Conservation (phyloP, 2,888 invertebrate genomes). For the Encarsia formosa region DNA sequence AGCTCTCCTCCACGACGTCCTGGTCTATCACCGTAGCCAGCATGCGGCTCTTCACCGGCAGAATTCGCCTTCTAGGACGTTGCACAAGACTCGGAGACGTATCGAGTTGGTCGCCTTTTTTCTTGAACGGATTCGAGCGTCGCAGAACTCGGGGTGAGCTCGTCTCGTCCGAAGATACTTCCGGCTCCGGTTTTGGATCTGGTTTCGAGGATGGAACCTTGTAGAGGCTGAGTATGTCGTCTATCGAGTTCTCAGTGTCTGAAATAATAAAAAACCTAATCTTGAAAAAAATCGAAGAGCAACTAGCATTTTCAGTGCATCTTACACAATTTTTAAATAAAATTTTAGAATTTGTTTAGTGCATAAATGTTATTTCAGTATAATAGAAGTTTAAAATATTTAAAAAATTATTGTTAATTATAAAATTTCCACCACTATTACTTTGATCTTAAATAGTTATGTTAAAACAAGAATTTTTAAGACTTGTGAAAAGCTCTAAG, state of each 20-base stretch:
- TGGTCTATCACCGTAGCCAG: conserved; percentile 43
- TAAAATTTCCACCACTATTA: not conserved
- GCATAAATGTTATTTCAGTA: not conserved
- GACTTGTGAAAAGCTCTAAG: no score
- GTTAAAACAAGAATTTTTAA: no score
- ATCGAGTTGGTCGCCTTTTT: conserved; percentile 24
- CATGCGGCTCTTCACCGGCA: conserved; percentile 33
- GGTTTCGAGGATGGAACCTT: conserved; percentile 6
- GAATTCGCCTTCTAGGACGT: conserved; percentile 33
- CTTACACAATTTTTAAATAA: not conserved
- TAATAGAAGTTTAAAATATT: not conserved
- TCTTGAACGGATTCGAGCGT: conserved; percentile 35
- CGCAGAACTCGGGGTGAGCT: conserved; percentile 32
- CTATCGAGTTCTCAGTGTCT: conserved; percentile 14
- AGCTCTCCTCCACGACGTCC: conserved; percentile 35
- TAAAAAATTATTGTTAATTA: not conserved
- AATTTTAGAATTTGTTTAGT: not conserved
- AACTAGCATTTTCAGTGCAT: no score
- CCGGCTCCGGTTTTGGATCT: conserved; percentile 1
- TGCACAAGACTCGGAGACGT: conserved; percentile 42
- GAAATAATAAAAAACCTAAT: not conserved
- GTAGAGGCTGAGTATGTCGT: conserved; percentile 16
- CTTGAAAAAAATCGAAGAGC: no score
- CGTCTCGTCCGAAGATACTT: conserved; percentile 4
- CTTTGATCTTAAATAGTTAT: not conserved